These are phyloP conservation scores for Rallus crepitans DNA, from an alignment of 2,797 vertebrate species.

Conservation along the genomic window DNA sequence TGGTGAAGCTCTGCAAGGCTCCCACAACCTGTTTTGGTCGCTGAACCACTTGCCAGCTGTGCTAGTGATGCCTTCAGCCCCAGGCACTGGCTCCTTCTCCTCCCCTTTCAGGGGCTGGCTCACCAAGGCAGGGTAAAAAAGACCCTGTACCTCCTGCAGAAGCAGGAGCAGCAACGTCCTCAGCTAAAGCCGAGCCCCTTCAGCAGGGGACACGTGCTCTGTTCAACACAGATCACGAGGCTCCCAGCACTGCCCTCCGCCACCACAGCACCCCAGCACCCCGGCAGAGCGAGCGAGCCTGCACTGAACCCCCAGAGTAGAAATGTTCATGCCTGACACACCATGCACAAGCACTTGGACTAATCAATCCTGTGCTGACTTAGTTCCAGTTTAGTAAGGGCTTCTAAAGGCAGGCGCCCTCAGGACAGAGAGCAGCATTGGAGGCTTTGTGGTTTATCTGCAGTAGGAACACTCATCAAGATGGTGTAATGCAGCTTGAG, in stretches of 20 bases:
- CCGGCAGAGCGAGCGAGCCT: not conserved
- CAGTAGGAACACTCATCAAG: not conserved
- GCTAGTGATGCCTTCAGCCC: not conserved
- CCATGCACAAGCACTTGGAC: not conserved
- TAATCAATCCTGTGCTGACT: not conserved
- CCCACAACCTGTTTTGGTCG: not conserved
- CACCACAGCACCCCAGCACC: rapidly evolving
- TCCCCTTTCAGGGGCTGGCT: not conserved
- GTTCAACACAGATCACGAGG: rapidly evolving
- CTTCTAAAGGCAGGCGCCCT: not conserved
- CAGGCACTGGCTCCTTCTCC: rapidly evolving
- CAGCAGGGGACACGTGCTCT: rapidly evolving
- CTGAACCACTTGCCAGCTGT: not conserved
- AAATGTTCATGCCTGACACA: not conserved
- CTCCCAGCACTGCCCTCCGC: not conserved
- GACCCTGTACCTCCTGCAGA: not conserved
- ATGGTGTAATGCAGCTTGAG: not conserved
- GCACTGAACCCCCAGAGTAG: not conserved
- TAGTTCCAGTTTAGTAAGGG: not conserved
- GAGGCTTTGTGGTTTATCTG: not conserved
- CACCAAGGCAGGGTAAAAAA: not conserved
- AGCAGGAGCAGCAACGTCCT: not conserved
- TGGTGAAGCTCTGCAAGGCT: not conserved
- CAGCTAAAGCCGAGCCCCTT: not conserved
- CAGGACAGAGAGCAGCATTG: not conserved